A percentile compares a stretch with the other conserved stretches of the same genome.
Conservation (phyloP, 2,888 invertebrate species). For the Congeria kusceri region DNA sequence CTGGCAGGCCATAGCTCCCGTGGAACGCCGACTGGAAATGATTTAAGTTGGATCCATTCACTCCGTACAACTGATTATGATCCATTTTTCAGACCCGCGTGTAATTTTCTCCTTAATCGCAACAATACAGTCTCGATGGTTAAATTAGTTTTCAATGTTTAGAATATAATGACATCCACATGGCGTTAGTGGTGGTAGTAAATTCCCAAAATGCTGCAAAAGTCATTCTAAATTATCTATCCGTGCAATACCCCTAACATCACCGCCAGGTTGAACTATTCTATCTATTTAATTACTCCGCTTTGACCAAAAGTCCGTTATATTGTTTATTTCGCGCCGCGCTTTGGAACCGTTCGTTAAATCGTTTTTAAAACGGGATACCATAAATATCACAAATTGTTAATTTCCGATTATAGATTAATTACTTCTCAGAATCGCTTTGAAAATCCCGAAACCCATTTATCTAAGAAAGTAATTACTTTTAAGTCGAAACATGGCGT, state of each 20-base stretch:
- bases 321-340: constrained; percentile 10
- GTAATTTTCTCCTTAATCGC: constrained; percentile 32
- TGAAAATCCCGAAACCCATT: constrained; percentile 57
- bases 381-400: constrained; percentile 59
- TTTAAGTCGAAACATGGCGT: constrained; percentile 51
- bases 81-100: constrained; percentile 64
- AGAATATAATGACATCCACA: too few relatives aligned
- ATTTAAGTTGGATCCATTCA: constrained; percentile 71
- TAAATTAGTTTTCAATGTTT: constrained; percentile 51
- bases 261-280: constrained; percentile 20
- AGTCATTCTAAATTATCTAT: constrained; percentile 33
- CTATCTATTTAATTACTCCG: constrained; percentile 56
- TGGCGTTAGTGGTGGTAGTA: too few relatives aligned
- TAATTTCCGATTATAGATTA: constrained; percentile 56
- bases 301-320: constrained; percentile 49
- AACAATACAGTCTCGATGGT: constrained; percentile 35
- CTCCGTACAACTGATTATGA: constrained; percentile 68
- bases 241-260: background rate
- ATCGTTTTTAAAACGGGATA: constrained; percentile 55
- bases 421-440: constrained; percentile 54
- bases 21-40: constrained; percentile 66
- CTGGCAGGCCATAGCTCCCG: constrained; percentile 19
- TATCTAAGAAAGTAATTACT: constrained; percentile 62
- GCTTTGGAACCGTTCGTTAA: constrained; percentile 12
- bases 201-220: constrained; percentile 35